Evolutionary conservation across 2,797 vertebrate genomes (phyloP), one percentile per base, ranked within the genome.

Genomic region (Alosa sapidissima): DNA sequence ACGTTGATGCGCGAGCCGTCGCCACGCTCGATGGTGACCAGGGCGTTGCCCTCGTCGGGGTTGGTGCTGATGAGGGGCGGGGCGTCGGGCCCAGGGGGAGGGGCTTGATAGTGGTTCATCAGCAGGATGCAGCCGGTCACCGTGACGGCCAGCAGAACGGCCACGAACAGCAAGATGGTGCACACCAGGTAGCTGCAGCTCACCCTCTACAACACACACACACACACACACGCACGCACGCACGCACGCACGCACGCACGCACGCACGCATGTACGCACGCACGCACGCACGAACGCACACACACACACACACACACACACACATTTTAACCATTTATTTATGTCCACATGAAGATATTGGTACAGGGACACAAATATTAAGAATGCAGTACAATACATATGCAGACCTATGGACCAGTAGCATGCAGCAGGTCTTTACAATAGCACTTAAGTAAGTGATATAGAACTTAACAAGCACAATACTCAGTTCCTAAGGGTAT

Each of bases 1-100:
- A 99, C 98, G 94, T 97, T 99, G 94, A 99, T 97, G 88, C 95
- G 97, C 0, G 98, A 98, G 89, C 97, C 96, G 82, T 99, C 98
- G 0, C 96, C 96, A 62, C 96, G 94, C 91, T 99, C 98, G 0
- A 99, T 97, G 2, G 97, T 99, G 85, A 99, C 98, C 95, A 99
- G 92, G 0, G 98, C 98, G 2, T 98, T 98, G 87, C 96, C 94
- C 36, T 98, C 97, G 0, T 98, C 97, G 0, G 97, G 96, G 88
- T 98, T 98, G 83, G 97, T 98, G 89, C 96, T 98, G 93, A 99
- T 97, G 82, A 98, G 91, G 0, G 98, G 98, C 0, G 97, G 96
- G 93, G 94, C 94, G 0, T 98, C 97, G 0, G 97, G 97, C 84
- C 95, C 96, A 92, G 96, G 95, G 0, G 97, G 96, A 0, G 97